A percentile compares a stretch with the other conserved stretches of the same genome.
phyloP scores from a whole-genome alignment of 2,113 vertebrate species.

The Parotia lawesii region DNA sequence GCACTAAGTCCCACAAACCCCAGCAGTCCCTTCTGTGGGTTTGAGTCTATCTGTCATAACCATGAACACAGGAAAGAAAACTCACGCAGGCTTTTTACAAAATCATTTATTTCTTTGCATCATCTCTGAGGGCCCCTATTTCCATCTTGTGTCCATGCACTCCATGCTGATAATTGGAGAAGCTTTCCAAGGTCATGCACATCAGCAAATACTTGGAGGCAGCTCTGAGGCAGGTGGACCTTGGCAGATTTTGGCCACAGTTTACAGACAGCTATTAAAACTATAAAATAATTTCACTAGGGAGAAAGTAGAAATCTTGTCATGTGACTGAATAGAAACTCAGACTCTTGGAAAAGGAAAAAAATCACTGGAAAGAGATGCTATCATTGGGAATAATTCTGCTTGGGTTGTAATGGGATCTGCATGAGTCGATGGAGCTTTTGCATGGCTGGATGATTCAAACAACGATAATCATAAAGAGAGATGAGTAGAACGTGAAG shows the following conservation, averaged over 20 bases:
- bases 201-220: neutral
- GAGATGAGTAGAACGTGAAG: slow-evolving; percentile 5
- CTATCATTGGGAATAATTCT: slow-evolving; percentile 33
- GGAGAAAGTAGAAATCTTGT: neutral
- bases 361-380: neutral
- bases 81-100: neutral
- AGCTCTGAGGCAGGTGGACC: neutral
- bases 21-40: neutral
- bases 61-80: neutral
- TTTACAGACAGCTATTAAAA: neutral
- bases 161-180: neutral
- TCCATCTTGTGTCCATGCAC: neutral
- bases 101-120: neutral
- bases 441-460: slow-evolving; percentile 37
- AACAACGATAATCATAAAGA: slow-evolving; percentile 38
- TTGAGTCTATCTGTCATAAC: neutral
- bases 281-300: neutral
- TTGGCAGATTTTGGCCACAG: neutral
- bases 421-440: slow-evolving; percentile 28
- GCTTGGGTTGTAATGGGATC: neutral
- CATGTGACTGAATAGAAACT: neutral
- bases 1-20: neutral
- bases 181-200: neutral
- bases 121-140: neutral
- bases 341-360: neutral